Evolutionary conservation across 2,113 vertebrate genomes (phyloP).

Genomic region (Platysternon megacephalum): DNA sequence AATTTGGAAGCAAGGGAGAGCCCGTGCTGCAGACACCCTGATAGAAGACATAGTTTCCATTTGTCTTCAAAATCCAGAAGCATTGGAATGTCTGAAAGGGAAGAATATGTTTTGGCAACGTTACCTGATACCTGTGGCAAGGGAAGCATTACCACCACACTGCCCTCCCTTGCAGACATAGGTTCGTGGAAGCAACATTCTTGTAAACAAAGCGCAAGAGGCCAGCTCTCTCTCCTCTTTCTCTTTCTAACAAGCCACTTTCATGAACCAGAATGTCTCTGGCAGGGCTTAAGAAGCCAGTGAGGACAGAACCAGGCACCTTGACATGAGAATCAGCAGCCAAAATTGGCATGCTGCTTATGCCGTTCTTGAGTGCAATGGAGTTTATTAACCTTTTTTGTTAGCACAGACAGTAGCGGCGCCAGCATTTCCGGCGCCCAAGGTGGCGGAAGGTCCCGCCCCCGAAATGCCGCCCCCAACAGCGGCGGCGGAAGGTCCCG

Average conservation of each 20-base stretch:
- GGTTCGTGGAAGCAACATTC: constrained; percentile 49
- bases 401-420: background rate
- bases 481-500: too few relatives aligned
- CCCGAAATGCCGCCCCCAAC: too few relatives aligned
- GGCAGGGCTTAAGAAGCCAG: background rate
- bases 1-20: constrained; percentile 18
- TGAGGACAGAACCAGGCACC: background rate
- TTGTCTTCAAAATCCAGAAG: constrained; percentile 59
- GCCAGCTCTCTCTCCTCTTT: background rate
- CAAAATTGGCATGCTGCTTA: background rate
- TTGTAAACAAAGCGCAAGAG: constrained; percentile 23
- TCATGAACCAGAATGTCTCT: background rate
- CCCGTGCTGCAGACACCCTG: background rate
- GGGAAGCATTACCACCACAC: constrained; percentile 52
- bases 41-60: constrained; percentile 40
- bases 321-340: background rate
- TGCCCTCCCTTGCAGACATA: background rate
- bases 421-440: too few relatives aligned
- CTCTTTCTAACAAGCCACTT: constrained; percentile 13
- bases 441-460: too few relatives aligned
- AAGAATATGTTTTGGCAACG: background rate
- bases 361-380: background rate
- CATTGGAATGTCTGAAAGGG: constrained; percentile 42
- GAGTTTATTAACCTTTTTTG: background rate
- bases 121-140: constrained; percentile 54